A percentile compares a stretch with the other conserved stretches of the same genome.
These are phyloP conservation scores for Mya arenaria DNA, from an alignment of 1,140 invertebrate species.

Conservation along the genomic window DNA sequence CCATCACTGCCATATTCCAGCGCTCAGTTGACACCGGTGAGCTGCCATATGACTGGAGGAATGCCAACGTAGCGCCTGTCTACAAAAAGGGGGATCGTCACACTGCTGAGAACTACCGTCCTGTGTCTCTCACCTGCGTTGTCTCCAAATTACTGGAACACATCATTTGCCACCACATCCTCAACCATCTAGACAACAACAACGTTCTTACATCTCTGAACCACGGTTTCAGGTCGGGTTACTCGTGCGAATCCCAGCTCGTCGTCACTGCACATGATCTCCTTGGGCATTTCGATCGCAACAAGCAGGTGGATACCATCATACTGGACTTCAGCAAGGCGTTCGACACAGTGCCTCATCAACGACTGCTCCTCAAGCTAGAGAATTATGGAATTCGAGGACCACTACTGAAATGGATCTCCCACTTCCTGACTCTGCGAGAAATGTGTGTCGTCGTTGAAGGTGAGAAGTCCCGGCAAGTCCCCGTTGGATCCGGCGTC, in stretches of 20 bases:
- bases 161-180: constrained; percentile 35
- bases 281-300: constrained; percentile 9
- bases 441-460: constrained; percentile 37
- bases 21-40: neutral
- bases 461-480: neutral
- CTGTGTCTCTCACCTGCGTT: constrained; percentile 23
- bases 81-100: constrained; percentile 21
- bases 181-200: constrained; percentile 37
- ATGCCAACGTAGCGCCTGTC: neutral
- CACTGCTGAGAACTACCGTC: constrained; percentile 15
- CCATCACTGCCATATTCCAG: neutral
- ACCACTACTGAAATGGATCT: constrained; percentile 23
- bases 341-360: constrained; percentile 54
- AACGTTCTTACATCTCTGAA: constrained; percentile 52
- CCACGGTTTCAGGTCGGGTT: constrained; percentile 47
- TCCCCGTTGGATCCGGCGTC: constrained; percentile 34
- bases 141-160: constrained; percentile 29
- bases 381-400: constrained; percentile 32
- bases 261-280: constrained; percentile 37
- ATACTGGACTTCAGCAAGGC: constrained; percentile 58
- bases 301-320: constrained; percentile 27
- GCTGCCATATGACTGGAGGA: constrained; percentile 4
- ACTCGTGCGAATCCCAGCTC: constrained; percentile 57
- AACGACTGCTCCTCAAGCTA: constrained; percentile 26
- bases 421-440: constrained; percentile 20